Evolutionary conservation across 2,797 vertebrate genomes (phyloP), one percentile per base, ranked within the genome.

Genomic region (Catostomus latipinnis): DNA sequence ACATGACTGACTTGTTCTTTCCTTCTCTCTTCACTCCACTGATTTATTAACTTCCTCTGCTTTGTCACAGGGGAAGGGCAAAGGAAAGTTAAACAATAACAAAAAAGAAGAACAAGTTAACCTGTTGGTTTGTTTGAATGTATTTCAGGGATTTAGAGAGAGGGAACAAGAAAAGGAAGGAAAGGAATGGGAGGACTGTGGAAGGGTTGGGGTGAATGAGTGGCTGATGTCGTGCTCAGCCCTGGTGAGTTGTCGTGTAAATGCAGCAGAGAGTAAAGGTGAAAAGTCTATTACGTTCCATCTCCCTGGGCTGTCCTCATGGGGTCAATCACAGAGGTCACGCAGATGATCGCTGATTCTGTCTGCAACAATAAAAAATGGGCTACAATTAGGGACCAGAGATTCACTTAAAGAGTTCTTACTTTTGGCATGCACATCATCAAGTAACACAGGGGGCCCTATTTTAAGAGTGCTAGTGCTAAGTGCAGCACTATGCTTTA

Each of bases 231-330:
- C 86, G 92, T 82, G 85, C 81, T 61, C 87, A 88, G 80, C 78
- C 82, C 49, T 63, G 77, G 84, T 73, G 67, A 62, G 81, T 54
- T 63, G 78, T 68, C 43, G 82, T 89, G 18, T 65, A 52, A 66
- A 62, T 76, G 76, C 53, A 34, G 16, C 12, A 66, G 61, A 78
- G 74, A 76, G 79, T 77, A 69, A 85, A 88, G 81, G 57, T 52
- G 83, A 88, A 89, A 88, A 87, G 81, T 94, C 93, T 94, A 91
- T 94, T 95, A 71, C 93, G 93, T 93, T 95, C 93, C 93, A 95
- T 95, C 89, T 86, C 92, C 91, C 74, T 72, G 69, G 69, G 86
- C 81, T 72, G 76, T 86, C 68, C 62, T 82, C 67, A 89, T 88
- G 78, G 81, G 77, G 84, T 86, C 83, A 67, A 74, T 48, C 45